Evolutionary conservation across 1,140 invertebrate species (phyloP).

Genomic region (Scaptodrosophila lebanonensis): DNA sequence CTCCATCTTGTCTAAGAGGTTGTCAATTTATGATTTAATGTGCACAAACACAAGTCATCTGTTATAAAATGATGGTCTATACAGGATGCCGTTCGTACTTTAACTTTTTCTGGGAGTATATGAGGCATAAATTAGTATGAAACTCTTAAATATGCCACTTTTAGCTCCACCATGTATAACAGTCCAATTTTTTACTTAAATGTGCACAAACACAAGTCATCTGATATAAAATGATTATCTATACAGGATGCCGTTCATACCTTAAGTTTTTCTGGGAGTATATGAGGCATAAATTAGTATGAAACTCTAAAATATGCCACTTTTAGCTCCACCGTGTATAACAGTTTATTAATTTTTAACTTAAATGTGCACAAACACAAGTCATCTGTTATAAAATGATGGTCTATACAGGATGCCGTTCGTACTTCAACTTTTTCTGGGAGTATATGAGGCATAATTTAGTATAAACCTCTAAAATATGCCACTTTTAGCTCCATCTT

Average conservation of each 20-base stretch:
- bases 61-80: slow-evolving; percentile 22
- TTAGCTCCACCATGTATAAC: slow-evolving; percentile 14
- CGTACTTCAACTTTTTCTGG: slow-evolving; percentile 6
- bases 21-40: not conserved
- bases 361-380: slow-evolving; percentile 30
- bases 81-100: slow-evolving; percentile 32
- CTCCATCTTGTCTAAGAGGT: slow-evolving; percentile 12
- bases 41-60: slow-evolving; percentile 31
- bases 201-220: slow-evolving; percentile 19
- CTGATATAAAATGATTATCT: slow-evolving; percentile 10
- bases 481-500: slow-evolving; percentile 28
- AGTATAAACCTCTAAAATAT: not conserved
- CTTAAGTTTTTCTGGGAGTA: slow-evolving; percentile 4
- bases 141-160: slow-evolving; percentile 15
- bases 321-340: slow-evolving; percentile 2
- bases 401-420: slow-evolving; percentile 35
- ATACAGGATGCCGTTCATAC: slow-evolving; percentile 22
- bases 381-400: slow-evolving; percentile 34
- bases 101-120: slow-evolving; percentile 11
- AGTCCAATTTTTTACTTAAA: not conserved
- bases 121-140: slow-evolving; percentile 9
- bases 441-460: slow-evolving; percentile 30
- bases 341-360: not conserved
- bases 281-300: slow-evolving; percentile 7
- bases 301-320: slow-evolving; percentile 6